Base-by-base conservation (phyloP, 2,113 vertebrate genomes). In the Vulpes ferrilata region DNA sequence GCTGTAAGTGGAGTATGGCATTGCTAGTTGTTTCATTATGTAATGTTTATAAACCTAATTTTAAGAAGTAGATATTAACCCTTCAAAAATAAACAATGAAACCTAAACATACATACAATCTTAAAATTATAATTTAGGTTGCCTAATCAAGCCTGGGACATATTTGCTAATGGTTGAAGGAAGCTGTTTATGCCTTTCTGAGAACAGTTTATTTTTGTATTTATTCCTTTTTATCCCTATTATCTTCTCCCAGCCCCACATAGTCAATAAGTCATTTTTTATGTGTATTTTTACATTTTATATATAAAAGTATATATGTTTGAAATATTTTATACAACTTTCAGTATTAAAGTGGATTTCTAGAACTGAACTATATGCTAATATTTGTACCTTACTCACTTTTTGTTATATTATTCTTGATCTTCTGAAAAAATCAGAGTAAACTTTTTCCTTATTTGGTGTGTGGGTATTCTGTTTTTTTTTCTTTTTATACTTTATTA, bases 241-340 rank as follows among this genome's bases (percentile, higher is more conserved):
- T 67, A 12, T 2, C 22, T 23, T 79, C 55, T 94, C 17, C n/a
- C 4, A 27, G 82, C 0, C 22, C 4, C 48, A 87, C 6, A 60
- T 59, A 81, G 32, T 82, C 11, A 84, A 25, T 64, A 95, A 57
- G 16, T 79, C 11, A 71, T n/a, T 7, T 82, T 86, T 90, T 22
- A 82, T 71, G 25, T 90, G 3, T 78, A 43, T 48, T 8, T 74
- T 94, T 94, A 71, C 7, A 55, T 53, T 90, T 55, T 69, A 12
- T 80, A 30, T 30, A 30, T 91, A 32, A 81, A 38, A 69, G 62
- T 90, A 79, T 57, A 5, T 78, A 71, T 78, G 2, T 82, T 48
- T 96, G 64, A 86, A 95, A 82, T 48, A 90, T 74, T 96, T 92
- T 69, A 22, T 90, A 51, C 3, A 86, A 23, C 16, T 86, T 96